Base-by-base conservation (phyloP, 2,888 invertebrate species). In the Lampropteryx suffumata region DNA sequence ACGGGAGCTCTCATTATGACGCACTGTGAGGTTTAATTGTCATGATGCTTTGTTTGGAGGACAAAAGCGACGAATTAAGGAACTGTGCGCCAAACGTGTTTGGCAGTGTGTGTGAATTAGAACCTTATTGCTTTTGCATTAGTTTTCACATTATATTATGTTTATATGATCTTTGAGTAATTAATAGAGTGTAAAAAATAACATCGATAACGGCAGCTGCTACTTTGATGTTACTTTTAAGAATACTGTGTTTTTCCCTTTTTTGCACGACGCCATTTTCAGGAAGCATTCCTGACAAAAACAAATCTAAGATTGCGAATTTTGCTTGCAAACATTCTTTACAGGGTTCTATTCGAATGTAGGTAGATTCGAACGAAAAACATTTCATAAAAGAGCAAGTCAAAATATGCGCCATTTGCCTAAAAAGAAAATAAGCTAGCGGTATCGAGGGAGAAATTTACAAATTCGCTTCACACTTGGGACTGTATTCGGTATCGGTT, bases 61-160 rank as follows among this genome's bases (percentile, higher is more conserved):
- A 62, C 62, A 62, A 60, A 57, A 30, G 55, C 36, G 26, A 30
- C 41, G 55, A 52, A 62, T 60, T 60, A 60, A 57, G 60, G 55
- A 56, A 52, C 40, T 48, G 53, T 50, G 47, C 26, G 14, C 43
- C 44, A 35, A 56, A 57, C 54, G 51, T 55, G 46, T 46, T 45
- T 17, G 14, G 28, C 32, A 17, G 37, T n/a, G 24, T 7, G 7
- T n/a, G 27, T 7, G 32, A 14, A 56, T 2, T 48, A 44, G 33
- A 39, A 27, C 44, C 10, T 33, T 55, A 47, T 27, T 12, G 2
- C 12, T 32, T 14, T 27, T 10, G 3, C 0, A 5, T 10, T 42
- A 36, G 13, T 29, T 21, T 14, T 5, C 2, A 33, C 6, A 0
- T 10, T 11, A 8, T 1, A 24, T 9, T n/a, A 1, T 17, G 9